phyloP scores from a whole-genome alignment of 1,140 invertebrate species.

The Cydia amplana region DNA sequence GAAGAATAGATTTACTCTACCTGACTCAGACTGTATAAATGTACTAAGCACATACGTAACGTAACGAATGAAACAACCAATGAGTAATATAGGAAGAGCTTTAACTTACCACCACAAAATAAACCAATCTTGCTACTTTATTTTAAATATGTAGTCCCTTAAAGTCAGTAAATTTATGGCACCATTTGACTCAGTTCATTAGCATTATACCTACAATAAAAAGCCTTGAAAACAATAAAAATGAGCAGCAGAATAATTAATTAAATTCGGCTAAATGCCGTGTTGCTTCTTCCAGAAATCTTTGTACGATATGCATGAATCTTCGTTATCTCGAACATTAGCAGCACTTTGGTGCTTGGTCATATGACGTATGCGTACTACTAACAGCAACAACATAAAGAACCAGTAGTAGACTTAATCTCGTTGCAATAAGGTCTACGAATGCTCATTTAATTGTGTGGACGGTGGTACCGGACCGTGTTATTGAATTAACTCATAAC shows the following conservation, averaged over 20 bases:
- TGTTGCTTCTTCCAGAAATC: neutral
- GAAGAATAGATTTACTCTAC: neutral
- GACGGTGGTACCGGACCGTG: neutral
- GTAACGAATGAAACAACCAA: neutral
- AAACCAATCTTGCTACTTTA: neutral
- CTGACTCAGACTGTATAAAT: neutral
- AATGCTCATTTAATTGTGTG: neutral
- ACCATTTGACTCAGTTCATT: neutral
- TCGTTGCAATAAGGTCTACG: neutral
- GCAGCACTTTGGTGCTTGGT: conserved; percentile 14
- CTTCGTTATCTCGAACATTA: conserved; percentile 24
- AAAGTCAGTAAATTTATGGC: neutral
- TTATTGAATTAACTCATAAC: conserved; percentile 32
- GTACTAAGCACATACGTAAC: neutral
- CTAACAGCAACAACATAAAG: neutral
- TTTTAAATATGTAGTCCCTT: neutral
- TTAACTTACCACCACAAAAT: neutral
- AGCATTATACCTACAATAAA: neutral
- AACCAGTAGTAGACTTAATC: neutral
- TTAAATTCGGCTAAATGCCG: neutral
- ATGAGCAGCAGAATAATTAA: neutral
- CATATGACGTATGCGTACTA: neutral
- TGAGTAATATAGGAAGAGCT: neutral
- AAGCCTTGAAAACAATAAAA: no score
- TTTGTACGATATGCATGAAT: neutral